Conservation (phyloP, 2,113 vertebrate species). For the Atherinomorus stipes region DNA sequence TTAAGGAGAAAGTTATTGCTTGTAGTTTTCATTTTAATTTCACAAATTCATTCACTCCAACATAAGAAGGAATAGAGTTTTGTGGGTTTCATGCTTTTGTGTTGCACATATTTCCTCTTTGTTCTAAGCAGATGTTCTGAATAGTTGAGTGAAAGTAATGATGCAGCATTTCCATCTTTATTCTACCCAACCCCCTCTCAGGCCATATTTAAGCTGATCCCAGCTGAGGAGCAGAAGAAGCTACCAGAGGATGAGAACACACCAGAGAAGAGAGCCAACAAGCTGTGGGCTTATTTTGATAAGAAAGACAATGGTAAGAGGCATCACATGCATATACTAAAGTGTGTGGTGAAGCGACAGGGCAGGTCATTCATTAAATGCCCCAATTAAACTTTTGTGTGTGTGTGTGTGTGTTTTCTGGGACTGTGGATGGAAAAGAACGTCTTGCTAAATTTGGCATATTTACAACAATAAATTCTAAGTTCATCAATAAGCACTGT, state of each 20-base stretch:
- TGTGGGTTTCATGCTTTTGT: background rate
- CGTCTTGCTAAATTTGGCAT: no score
- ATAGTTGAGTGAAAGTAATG: slow-evolving; percentile 29
- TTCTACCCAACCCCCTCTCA: slow-evolving; percentile 60
- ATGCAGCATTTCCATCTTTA: slow-evolving; percentile 25
- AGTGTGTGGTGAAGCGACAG: background rate
- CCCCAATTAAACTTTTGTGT: background rate
- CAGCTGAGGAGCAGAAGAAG: slow-evolving; percentile 82
- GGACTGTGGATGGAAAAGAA: no score
- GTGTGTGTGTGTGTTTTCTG: no score
- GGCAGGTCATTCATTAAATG: no score
- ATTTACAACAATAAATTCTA: no score
- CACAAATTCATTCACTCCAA: slow-evolving; percentile 4
- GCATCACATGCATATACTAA: background rate
- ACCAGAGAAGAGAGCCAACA: slow-evolving; percentile 88
- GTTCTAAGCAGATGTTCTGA: background rate
- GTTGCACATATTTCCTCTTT: background rate
- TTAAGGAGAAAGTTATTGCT: background rate
- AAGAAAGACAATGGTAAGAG: slow-evolving; percentile 88
- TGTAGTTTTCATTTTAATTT: background rate
- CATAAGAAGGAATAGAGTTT: background rate
- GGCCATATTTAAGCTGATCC: slow-evolving; percentile 94
- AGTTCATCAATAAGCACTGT: no score
- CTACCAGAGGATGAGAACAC: slow-evolving; percentile 90
- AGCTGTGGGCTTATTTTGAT: slow-evolving; percentile 89